These are phyloP conservation scores for Varecia variegata DNA, from an alignment of 2,797 vertebrate species.

Conservation along the genomic window DNA sequence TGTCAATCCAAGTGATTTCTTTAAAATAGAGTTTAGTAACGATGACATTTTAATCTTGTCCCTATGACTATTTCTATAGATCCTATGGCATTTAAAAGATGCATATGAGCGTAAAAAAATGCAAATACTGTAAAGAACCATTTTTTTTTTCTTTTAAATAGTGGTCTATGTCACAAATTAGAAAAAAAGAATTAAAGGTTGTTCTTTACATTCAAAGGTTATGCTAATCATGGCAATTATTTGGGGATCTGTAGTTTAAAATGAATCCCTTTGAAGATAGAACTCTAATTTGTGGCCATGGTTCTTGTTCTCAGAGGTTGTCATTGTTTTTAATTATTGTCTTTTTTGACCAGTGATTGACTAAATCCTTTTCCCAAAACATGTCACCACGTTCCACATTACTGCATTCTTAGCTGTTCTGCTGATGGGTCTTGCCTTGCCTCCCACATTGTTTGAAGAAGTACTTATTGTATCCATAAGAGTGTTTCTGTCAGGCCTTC, in stretches of 20 bases:
- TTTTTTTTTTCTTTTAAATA: background rate
- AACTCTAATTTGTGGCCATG: background rate
- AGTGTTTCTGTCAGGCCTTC: background rate
- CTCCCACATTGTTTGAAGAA: background rate
- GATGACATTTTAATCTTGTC: background rate
- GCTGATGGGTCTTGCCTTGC: background rate
- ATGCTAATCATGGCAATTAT: background rate
- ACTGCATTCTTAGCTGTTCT: background rate
- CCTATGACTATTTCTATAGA: background rate
- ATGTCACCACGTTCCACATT: background rate
- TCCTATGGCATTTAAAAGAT: background rate
- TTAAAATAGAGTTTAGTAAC: background rate
- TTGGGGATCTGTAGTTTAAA: background rate
- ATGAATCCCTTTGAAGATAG: conserved; percentile 34
- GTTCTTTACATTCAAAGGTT: background rate
- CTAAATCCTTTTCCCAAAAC: background rate
- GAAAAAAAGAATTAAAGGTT: background rate
- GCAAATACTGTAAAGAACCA: background rate
- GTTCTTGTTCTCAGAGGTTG: background rate
- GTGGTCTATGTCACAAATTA: background rate
- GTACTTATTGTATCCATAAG: no score
- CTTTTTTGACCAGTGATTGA: background rate
- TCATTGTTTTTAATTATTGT: conserved; percentile 36
- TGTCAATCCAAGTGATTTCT: background rate
- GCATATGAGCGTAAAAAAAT: background rate